phyloP scores from a whole-genome alignment of 2,888 invertebrate species.

The Cylloceria caligata region DNA sequence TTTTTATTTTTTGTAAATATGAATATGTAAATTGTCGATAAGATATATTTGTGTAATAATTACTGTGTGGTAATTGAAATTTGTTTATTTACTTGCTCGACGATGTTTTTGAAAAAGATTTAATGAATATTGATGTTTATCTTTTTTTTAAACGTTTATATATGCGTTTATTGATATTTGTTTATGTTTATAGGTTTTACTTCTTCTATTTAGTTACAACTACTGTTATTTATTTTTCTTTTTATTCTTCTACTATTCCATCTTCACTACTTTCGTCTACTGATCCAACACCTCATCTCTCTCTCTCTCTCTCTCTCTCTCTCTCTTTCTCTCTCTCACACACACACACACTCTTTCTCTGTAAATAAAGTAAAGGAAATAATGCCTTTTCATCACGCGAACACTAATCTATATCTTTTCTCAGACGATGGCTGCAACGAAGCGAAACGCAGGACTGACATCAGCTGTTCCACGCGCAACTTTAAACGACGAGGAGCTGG shows the following conservation, averaged over 20 bases:
- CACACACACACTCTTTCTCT: slow-evolving; percentile 53
- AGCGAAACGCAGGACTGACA: slow-evolving; percentile 98
- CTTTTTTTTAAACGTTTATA: slow-evolving; percentile 54
- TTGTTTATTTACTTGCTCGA: slow-evolving; percentile 42
- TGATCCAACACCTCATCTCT: slow-evolving; percentile 60
- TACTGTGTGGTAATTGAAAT: slow-evolving; percentile 37
- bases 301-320: slow-evolving; percentile 53
- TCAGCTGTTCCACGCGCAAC: slow-evolving; percentile 99
- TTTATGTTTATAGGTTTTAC: slow-evolving; percentile 49
- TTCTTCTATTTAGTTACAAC: slow-evolving; percentile 49
- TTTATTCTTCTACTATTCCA: slow-evolving; percentile 58
- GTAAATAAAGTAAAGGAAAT: slow-evolving; percentile 61
- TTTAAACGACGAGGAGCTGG: slow-evolving; percentile 99
- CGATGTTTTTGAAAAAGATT: slow-evolving; percentile 35
- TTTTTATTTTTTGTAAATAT: slow-evolving; percentile 24
- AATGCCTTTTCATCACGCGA: slow-evolving; percentile 64
- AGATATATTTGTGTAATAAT: slow-evolving; percentile 30
- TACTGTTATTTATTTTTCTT: slow-evolving; percentile 42
- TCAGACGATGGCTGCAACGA: slow-evolving; percentile 99
- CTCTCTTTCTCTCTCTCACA: slow-evolving; percentile 60
- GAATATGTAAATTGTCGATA: slow-evolving; percentile 30
- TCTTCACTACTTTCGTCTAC: slow-evolving; percentile 43
- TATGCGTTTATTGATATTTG: slow-evolving; percentile 53
- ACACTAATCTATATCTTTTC: slow-evolving; percentile 77
- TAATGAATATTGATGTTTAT: slow-evolving; percentile 44